Percentiles rank a stretch among this genome's conserved stretches.
Conservation (phyloP, 1,140 invertebrate species). For the Hylyphantes graminicola region DNA sequence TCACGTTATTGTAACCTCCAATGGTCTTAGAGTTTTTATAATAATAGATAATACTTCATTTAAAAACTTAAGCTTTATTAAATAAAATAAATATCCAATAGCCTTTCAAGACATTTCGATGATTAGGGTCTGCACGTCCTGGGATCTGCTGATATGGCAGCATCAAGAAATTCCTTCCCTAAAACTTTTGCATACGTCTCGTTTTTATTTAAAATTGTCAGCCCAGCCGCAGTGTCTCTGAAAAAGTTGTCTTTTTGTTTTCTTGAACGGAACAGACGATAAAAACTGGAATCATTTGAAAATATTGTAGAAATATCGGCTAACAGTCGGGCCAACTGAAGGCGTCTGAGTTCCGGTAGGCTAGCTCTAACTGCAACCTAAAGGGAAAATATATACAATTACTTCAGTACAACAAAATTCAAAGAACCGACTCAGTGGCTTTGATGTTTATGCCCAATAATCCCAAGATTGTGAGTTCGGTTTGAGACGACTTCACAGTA, state of each 20-base stretch:
- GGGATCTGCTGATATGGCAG: slow-evolving; percentile 28
- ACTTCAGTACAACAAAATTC: neutral
- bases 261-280: slow-evolving; percentile 68
- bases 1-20: too few relatives aligned
- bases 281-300: slow-evolving; percentile 3
- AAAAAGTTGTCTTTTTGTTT: slow-evolving; percentile 70
- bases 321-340: slow-evolving; percentile 11
- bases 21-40: too few relatives aligned
- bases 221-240: slow-evolving; percentile 65
- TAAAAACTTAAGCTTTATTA: too few relatives aligned
- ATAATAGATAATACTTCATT: too few relatives aligned
- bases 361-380: slow-evolving; percentile 11
- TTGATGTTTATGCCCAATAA: too few relatives aligned
- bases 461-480: too few relatives aligned
- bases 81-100: too few relatives aligned
- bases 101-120: too few relatives aligned
- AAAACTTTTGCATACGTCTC: slow-evolving; percentile 20
- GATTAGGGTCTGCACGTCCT: neutral
- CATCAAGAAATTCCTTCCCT: slow-evolving; percentile 31
- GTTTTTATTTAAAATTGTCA: neutral
- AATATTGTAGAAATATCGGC: slow-evolving; percentile 19
- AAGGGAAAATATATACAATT: neutral
- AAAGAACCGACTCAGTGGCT: too few relatives aligned
- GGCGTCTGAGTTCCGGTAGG: neutral
- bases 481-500: neutral